Evolutionary conservation across 2,113 vertebrate species (phyloP).

Genomic region (Ceuthmochares aereus): DNA sequence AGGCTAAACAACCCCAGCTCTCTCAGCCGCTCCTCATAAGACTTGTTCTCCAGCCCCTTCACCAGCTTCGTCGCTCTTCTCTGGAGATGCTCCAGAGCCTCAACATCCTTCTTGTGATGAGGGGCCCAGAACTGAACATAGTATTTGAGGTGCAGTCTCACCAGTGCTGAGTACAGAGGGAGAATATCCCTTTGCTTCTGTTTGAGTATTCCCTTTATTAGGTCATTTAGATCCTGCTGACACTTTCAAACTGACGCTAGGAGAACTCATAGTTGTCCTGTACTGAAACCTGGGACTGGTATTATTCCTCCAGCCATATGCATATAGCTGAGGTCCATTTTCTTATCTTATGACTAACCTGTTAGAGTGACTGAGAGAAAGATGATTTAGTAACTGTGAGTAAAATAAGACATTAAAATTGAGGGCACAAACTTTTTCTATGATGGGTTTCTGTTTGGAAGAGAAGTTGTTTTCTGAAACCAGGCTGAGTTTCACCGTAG

Average conservation of each 20-base stretch:
- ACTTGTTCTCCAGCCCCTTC: no score
- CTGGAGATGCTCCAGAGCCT: no score
- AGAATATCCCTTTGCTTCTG: neutral
- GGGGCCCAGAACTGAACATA: no score
- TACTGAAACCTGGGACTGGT: neutral
- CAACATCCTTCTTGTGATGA: no score
- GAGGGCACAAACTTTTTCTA: neutral
- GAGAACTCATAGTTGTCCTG: neutral
- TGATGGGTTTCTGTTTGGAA: neutral
- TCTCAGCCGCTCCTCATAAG: no score
- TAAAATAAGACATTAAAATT: neutral
- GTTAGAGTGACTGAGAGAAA: neutral
- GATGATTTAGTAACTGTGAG: neutral
- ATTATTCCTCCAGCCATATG: neutral
- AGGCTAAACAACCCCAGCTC: no score
- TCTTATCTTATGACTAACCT: neutral
- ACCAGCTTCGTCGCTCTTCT: no score
- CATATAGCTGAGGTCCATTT: neutral
- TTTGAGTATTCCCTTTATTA: neutral
- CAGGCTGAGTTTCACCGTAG: neutral
- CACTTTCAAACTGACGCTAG: neutral
- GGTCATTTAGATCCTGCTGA: neutral
- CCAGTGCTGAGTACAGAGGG: no score
- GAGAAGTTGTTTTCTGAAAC: neutral
- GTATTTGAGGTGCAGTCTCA: no score